Evolutionary conservation across 2,797 vertebrate species (phyloP), one percentile per base, ranked within the genome.

Genomic region (Nannoperca obscura): DNA sequence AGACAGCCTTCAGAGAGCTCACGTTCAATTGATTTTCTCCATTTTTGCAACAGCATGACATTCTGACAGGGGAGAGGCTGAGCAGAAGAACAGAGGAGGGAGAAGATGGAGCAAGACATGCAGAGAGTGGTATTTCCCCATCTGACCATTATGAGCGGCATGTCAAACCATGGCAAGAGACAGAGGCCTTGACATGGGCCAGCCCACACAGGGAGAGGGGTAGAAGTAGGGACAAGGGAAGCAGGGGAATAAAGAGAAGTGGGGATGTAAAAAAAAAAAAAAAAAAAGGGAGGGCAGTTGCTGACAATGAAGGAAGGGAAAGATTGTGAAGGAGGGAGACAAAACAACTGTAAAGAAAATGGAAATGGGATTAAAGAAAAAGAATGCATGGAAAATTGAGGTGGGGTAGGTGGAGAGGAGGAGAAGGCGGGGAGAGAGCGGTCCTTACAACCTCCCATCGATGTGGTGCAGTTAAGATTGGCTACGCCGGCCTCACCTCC

Each of bases 61-160:
- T 74, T 58, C 82, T 87, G 93, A 91, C 88, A 83, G 72, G 77
- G 85, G 77, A 86, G 69, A 78, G 80, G 76, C 76, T 52, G 80
- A 82, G 85, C 40, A 72, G 63, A 46, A 85, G 79, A 86, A 86
- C 19, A 64, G 79, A 87, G 79, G 62, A 78, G 53, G 61, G 75
- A 68, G 82, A 82, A 84, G 92, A 93, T 84, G 93, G 93, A 93
- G 92, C 89, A 85, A 95, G 91, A 92, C 91, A 87, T 71, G 81
- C 81, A 76, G 76, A 93, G 89, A 76, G 84, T 83, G 82, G 89
- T 91, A 88, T 91, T 96, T 91, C 69, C 93, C 93, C 92, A 90
- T 92, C 92, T 95, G 94, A 93, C 94, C 95, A 96, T 97, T 94
- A 92, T 94, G 91, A 95, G 95, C 94, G 89, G 95, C 96, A 95